Evolutionary conservation across 2,113 vertebrate species (phyloP), one percentile per base, ranked within the genome.

Genomic region (Vidua macroura): DNA sequence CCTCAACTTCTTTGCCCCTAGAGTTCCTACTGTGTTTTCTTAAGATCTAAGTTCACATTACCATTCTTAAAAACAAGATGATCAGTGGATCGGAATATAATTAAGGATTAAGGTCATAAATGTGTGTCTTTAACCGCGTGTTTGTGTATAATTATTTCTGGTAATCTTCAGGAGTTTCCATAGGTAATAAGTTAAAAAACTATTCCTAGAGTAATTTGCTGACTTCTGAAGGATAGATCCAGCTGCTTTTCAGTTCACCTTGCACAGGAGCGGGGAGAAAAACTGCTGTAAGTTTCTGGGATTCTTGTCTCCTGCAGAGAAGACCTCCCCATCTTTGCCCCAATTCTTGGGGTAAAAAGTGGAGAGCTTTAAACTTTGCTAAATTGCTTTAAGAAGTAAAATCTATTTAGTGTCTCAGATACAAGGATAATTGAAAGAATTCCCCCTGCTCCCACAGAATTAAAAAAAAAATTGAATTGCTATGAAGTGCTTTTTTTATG

Each of bases 61-160:
- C 12, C 9, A 2, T 33, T 89, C 44, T 79, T 91, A 84, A 93
- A 90, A 74, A 35, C 43, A 80, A 56, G 37, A 43, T 39, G 33
- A 84, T 37, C 33, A 78, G 48, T 70, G 33, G 68, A 51, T 91
- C 62, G 83, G 63, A 90, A 87, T 92, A 76, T 77, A 89, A 81
- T 79, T 92, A 53, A 94, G 66, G 56, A 79, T 91, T 89, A 83
- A 85, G 93, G 63, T 83, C 33, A 51, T 62, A 86, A 85, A 55
- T 27, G 13, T 2, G 3, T 68, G 31, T 75, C 28, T 87, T 69
- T 64, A 64, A 52, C 60, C 75, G 48, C 31, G 25, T 75, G 25
- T 55, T 92, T 84, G 35, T 41, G 23, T 86, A 24, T 60, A 48
- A 88, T 85, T 55, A 67, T 83, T 93, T 83, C n/a, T 81, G 49